A percentile compares a stretch with the other conserved stretches of the same genome.
These are phyloP conservation scores for Spongilla lacustris DNA, from an alignment of 37 sponge, comb jelly and placozoan genomes.

Conservation along the genomic window DNA sequence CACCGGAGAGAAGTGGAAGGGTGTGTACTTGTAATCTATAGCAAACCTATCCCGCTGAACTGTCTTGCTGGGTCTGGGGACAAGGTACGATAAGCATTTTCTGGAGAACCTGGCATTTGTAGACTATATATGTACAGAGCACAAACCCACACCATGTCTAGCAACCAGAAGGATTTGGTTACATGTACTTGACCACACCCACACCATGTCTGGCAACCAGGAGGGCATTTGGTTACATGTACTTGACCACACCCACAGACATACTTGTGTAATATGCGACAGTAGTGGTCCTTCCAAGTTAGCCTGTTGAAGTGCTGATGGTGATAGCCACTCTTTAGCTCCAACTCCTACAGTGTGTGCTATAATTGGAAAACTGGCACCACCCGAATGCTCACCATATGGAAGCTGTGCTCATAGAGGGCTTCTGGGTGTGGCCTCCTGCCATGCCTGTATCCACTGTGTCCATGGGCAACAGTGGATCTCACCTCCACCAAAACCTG, in stretches of 20 bases:
- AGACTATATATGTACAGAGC: neutral
- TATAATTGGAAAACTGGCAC: neutral
- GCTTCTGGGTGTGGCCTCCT: slow-evolving; percentile 12
- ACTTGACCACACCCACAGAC: neutral
- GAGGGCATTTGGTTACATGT: too few species aligned
- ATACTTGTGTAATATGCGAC: slow-evolving; percentile 56
- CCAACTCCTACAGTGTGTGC: neutral
- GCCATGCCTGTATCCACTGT: neutral
- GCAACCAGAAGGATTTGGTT: too few species aligned
- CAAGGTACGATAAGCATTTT: neutral
- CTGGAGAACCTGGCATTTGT: neutral
- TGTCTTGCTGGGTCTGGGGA: slow-evolving; percentile 42
- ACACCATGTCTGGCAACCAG: too few species aligned
- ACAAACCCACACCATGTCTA: neutral
- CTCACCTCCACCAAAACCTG: slow-evolving; percentile 18
- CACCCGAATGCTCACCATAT: slow-evolving; percentile 47
- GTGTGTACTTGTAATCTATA: slow-evolving; percentile 63
- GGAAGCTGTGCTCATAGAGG: slow-evolving; percentile 64
- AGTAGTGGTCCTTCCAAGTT: slow-evolving; percentile 46
- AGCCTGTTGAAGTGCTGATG: slow-evolving; percentile 32
- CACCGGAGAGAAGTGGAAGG: slow-evolving; percentile 78
- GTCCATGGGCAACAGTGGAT: neutral
- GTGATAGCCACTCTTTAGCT: neutral
- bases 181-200: too few species aligned
- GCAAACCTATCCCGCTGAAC: slow-evolving; percentile 40